A percentile compares a stretch with the other conserved stretches of the same genome.
phyloP scores from a whole-genome alignment of 2,113 vertebrate species.

The Engystomops pustulosus region DNA sequence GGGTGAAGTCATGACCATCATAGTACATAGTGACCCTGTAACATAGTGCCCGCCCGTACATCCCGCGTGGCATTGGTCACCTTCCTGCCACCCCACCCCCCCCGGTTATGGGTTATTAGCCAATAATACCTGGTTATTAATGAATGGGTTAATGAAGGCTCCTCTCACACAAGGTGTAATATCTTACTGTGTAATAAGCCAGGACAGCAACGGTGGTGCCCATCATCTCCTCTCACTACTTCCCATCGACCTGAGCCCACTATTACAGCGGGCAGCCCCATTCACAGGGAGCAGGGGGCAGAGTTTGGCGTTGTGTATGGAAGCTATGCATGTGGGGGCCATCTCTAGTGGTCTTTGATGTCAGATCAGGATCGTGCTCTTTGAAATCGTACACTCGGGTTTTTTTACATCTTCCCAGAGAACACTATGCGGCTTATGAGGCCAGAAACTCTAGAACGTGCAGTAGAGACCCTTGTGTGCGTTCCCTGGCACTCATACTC shows the following conservation, averaged over 20 bases:
- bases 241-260: background rate
- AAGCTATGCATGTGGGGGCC: constrained; percentile 30
- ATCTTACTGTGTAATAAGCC: constrained; percentile 48
- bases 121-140: background rate
- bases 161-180: constrained; percentile 15
- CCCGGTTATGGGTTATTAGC: constrained; percentile 4
- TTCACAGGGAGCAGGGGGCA: constrained; percentile 48
- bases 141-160: constrained; percentile 22
- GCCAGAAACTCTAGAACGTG: constrained; percentile 52
- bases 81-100: too few species aligned
- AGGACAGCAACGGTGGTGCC: constrained; percentile 9
- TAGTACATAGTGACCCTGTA: background rate
- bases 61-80: background rate
- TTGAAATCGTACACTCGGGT: constrained; percentile 53
- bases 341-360: constrained; percentile 52
- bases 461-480: constrained; percentile 19
- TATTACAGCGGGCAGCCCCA: constrained; percentile 17
- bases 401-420: constrained; percentile 40
- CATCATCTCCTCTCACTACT: constrained; percentile 44
- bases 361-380: constrained; percentile 49
- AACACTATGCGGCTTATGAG: constrained; percentile 45
- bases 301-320: constrained; percentile 48
- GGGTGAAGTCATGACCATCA: background rate
- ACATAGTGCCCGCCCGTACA: background rate
- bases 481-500: constrained; percentile 43